Evolutionary conservation across 2,113 vertebrate genomes (phyloP).

Genomic region (Lates calcarifer): DNA sequence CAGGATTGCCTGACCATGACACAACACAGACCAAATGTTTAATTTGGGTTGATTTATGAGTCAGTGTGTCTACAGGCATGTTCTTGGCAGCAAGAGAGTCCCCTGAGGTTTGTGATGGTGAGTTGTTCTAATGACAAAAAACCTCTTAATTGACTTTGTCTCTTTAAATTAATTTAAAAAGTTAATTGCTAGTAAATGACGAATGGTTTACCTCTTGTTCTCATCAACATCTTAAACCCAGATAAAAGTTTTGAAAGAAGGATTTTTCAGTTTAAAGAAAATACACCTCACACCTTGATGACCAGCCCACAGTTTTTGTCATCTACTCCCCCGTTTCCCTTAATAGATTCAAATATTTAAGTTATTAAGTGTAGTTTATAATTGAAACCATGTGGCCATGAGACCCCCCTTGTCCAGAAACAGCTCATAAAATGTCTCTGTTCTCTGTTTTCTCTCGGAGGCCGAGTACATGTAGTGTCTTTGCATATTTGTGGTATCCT

Average conservation of each 20-base stretch:
- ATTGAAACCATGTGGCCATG: slow-evolving; percentile 67
- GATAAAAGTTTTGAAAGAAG: background rate
- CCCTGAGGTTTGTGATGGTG: background rate
- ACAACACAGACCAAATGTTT: slow-evolving; percentile 43
- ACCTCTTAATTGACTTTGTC: background rate
- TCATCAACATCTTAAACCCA: background rate
- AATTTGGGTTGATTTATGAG: slow-evolving; percentile 42
- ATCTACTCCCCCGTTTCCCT: slow-evolving; percentile 3
- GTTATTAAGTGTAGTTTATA: slow-evolving; percentile 59
- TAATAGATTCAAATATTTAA: slow-evolving; percentile 25
- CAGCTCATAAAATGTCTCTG: slow-evolving; percentile 73
- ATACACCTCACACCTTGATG: slow-evolving; percentile 8
- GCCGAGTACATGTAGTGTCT: slow-evolving; percentile 26
- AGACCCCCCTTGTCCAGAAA: slow-evolving; percentile 52
- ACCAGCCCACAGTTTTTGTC: background rate
- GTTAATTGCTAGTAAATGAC: background rate
- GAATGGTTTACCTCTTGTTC: background rate
- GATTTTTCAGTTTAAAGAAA: background rate
- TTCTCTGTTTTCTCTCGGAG: slow-evolving; percentile 41
- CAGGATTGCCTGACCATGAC: slow-evolving; percentile 37
- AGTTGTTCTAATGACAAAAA: background rate
- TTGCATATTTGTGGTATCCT: slow-evolving; percentile 58
- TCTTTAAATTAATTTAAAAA: background rate
- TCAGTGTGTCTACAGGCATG: slow-evolving; percentile 21
- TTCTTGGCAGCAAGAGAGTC: slow-evolving; percentile 38